Evolutionary conservation across 1,140 invertebrate genomes (phyloP).

Genomic region (Marisa cornuarietis): DNA sequence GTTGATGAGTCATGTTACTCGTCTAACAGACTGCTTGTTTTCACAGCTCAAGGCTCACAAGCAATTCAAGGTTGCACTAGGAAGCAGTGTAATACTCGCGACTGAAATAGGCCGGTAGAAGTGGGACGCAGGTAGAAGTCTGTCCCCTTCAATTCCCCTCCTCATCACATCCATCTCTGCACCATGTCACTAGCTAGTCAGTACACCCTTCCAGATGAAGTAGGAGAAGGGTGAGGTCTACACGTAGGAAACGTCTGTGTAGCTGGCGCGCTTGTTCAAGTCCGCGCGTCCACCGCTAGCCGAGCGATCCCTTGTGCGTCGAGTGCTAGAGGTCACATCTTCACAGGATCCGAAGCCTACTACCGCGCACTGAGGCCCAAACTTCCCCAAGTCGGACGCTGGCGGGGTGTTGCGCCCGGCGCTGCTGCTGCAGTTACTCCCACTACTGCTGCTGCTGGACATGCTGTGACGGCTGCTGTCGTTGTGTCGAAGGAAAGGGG

Average conservation of each 20-base stretch:
- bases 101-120: too few relatives aligned
- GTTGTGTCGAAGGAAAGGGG: conserved; percentile 39
- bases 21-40: too few relatives aligned
- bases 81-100: too few relatives aligned
- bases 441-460: conserved; percentile 45
- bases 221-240: neutral
- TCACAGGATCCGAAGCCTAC: conserved; percentile 26
- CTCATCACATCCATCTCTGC: too few relatives aligned
- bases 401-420: conserved; percentile 20
- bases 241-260: conserved; percentile 31
- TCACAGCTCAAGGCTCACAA: too few relatives aligned
- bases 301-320: too few relatives aligned
- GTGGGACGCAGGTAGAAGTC: too few relatives aligned
- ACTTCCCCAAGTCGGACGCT: conserved; percentile 13
- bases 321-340: conserved; percentile 22
- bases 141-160: too few relatives aligned
- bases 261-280: neutral
- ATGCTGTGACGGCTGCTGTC: conserved; percentile 39
- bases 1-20: too few relatives aligned
- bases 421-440: conserved; percentile 32
- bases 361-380: conserved; percentile 28
- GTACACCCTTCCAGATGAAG: too few relatives aligned
- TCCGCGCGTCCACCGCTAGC: neutral
- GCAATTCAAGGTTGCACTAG: too few relatives aligned
- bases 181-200: too few relatives aligned